Evolutionary conservation across 2,113 vertebrate species (phyloP), one percentile per base, ranked within the genome.

Genomic region (Dicaeum eximium): DNA sequence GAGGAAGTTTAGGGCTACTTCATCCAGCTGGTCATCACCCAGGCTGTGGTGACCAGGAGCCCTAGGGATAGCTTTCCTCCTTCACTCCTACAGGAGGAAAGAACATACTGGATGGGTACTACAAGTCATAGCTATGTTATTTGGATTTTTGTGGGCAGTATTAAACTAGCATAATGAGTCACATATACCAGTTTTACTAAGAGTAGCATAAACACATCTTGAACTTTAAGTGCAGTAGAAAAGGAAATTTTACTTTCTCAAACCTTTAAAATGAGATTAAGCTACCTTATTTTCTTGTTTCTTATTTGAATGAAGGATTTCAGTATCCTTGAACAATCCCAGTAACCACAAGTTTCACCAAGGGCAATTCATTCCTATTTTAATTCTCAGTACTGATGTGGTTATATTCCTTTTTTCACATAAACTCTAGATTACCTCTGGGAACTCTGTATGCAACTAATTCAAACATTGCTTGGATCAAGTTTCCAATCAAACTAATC

Each of bases 401-500:
- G 65, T 62, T 83, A 93, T 62, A 86, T 53, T 83, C 57, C 57
- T 66, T 73, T 88, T 75, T 96, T 96, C 51, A 15, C 95, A 97
- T 96, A 97, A 98, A 96, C 92, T 84, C 78, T 72, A 95, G 80
- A 95, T 60, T 87, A 84, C 73, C 80, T 66, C 65, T 84, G 78
- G 64, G 84, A 95, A 65, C 65, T 87, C 79, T 62, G 86, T 81
- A 83, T 71, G 89, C 88, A 96, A 80, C 69, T 94, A 96, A 92
- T 72, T 88, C 95, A 97, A 95, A 96, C 70, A 90, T 67, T 93
- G 78, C 78, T 94, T 93, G 93, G 89, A 92, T 97, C 92, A 61
- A 64, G 57, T 95, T 95, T 95, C 94, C 88, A 92, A 72, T 91
- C 93, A 93, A 95, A 95, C 77, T 95, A 97, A 97, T 95, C 96